phyloP scores from a whole-genome alignment of 1,140 invertebrate genomes.

The Ceratina calcarata region DNA sequence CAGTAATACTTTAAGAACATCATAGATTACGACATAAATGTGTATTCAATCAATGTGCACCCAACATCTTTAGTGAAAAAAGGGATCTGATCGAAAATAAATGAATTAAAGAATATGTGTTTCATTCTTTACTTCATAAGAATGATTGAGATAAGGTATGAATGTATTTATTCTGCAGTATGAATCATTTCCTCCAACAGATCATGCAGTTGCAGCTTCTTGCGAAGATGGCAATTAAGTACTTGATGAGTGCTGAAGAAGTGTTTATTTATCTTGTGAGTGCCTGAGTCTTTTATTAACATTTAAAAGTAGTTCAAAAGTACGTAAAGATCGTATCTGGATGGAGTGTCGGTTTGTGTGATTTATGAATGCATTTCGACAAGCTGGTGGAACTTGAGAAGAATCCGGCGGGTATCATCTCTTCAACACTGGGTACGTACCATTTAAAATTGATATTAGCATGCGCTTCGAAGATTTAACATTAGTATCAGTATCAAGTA shows the following conservation, averaged over 20 bases:
- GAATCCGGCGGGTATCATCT: neutral
- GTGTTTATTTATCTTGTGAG: neutral
- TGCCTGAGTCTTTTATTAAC: neutral
- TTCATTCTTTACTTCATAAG: constrained; percentile 3
- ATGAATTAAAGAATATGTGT: constrained; percentile 4
- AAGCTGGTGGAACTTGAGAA: too few species aligned
- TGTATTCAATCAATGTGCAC: neutral
- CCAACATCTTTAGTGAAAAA: neutral
- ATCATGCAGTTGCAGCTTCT: neutral
- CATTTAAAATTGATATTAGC: neutral
- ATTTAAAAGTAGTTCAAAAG: neutral
- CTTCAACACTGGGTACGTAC: neutral
- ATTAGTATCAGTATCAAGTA: neutral
- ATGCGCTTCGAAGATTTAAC: neutral
- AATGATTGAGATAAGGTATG: neutral
- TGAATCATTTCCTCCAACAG: neutral
- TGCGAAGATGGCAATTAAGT: neutral
- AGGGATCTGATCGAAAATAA: constrained; percentile 18
- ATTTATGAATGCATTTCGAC: neutral
- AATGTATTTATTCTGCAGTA: neutral
- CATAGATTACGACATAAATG: constrained; percentile 9
- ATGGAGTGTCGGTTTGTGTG: neutral
- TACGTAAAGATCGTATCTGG: neutral
- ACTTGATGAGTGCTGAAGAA: neutral
- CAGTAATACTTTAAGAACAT: constrained; percentile 15